Evolutionary conservation across 2,888 invertebrate species (phyloP).

Genomic region (Heteropelma amictum): DNA sequence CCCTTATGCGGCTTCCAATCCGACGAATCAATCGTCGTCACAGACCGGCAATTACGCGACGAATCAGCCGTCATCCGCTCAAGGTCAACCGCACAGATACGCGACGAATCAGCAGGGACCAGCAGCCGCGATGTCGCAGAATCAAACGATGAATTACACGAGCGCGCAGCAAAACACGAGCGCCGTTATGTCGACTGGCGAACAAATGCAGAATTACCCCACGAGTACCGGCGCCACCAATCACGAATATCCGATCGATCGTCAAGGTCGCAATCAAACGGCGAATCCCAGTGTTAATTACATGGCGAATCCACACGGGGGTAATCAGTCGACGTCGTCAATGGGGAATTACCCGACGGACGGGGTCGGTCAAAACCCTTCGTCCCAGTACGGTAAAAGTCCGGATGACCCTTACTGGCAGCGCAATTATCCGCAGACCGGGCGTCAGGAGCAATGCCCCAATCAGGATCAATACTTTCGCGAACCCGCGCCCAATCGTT

Average conservation of each 20-base stretch:
- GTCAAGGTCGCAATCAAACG: slow-evolving; percentile 60
- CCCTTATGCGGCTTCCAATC: slow-evolving; percentile 41
- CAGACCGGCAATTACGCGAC: slow-evolving; percentile 47
- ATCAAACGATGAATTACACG: slow-evolving; percentile 36
- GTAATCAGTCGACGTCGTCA: slow-evolving; percentile 41
- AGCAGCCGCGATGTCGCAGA: slow-evolving; percentile 25
- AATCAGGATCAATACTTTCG: slow-evolving; percentile 68
- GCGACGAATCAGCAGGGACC: slow-evolving; percentile 28
- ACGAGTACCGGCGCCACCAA: slow-evolving; percentile 52
- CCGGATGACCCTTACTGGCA: slow-evolving; percentile 75
- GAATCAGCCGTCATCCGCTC: slow-evolving; percentile 47
- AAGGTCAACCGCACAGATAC: slow-evolving; percentile 51
- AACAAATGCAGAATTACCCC: slow-evolving; percentile 67
- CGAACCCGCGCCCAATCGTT: slow-evolving; percentile 75
- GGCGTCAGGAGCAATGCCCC: slow-evolving; percentile 69
- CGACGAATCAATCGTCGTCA: slow-evolving; percentile 46
- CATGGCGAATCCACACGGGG: slow-evolving; percentile 52
- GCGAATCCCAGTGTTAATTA: slow-evolving; percentile 63
- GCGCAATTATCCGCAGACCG: slow-evolving; percentile 76
- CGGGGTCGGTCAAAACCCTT: slow-evolving; percentile 59
- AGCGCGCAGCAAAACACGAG: slow-evolving; percentile 25
- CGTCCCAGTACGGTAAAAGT: slow-evolving; percentile 64
- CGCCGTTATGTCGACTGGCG: slow-evolving; percentile 56
- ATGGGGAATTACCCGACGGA: slow-evolving; percentile 64
- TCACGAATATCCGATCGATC: slow-evolving; percentile 66